These are phyloP conservation scores for Clostera curtula DNA, from an alignment of 2,888 invertebrate species.

Conservation along the genomic window DNA sequence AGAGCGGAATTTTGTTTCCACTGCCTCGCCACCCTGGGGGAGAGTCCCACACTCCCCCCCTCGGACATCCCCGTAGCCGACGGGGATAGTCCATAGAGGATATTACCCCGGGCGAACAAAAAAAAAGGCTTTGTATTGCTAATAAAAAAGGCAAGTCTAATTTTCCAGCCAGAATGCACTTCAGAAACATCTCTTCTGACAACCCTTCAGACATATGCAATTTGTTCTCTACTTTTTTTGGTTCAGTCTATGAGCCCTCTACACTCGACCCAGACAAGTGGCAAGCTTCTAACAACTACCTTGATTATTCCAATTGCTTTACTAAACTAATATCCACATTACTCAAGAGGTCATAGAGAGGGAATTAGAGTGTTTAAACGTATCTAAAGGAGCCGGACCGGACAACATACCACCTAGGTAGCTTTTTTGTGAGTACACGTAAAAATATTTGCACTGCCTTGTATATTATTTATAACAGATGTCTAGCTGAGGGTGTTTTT, in stretches of 20 bases:
- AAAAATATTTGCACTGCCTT: background rate
- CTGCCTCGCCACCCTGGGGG: no score
- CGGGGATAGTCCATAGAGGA: no score
- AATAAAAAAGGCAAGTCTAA: background rate
- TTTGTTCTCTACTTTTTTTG: slow-evolving; percentile 1
- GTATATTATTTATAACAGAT: background rate
- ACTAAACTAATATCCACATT: background rate
- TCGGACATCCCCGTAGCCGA: no score
- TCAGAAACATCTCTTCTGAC: background rate
- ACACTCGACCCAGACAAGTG: background rate
- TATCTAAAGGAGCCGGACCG: no score
- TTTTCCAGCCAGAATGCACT: background rate
- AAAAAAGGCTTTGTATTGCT: no score
- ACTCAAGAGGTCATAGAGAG: background rate
- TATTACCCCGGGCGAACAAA: no score
- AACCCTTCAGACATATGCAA: background rate
- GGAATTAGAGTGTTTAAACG: background rate
- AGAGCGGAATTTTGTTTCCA: no score
- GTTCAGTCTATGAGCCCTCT: slow-evolving; percentile 1
- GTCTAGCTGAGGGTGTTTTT: background rate
- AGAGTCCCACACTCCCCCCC: no score
- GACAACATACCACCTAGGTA: no score
- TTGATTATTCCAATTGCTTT: background rate
- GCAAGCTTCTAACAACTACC: background rate
- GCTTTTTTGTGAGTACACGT: background rate